These are phyloP conservation scores for Drosophila gaucha DNA, from an alignment of 2,888 invertebrate genomes.

Conservation along the genomic window DNA sequence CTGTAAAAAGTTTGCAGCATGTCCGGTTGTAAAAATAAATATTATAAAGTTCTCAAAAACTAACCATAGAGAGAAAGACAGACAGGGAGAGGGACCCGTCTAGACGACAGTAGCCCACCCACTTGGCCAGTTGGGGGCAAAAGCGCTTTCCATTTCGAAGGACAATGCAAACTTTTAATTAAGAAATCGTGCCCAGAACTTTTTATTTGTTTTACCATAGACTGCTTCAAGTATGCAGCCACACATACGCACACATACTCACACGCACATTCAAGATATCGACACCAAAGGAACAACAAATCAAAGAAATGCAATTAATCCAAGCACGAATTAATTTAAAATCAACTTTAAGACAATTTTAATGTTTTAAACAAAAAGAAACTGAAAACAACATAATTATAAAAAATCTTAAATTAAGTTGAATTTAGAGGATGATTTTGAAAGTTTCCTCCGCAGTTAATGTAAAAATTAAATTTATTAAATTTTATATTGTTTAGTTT, in stretches of 20 bases:
- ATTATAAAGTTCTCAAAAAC: conserved; percentile 59
- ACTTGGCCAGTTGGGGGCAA: conserved; percentile 15
- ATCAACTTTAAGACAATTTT: background rate
- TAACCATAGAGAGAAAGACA: conserved; percentile 2
- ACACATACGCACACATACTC: too few species aligned
- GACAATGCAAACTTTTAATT: conserved; percentile 69
- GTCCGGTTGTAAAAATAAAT: conserved; percentile 79
- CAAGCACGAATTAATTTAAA: conserved; percentile 26
- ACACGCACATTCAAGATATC: too few species aligned
- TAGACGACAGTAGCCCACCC: conserved; percentile 50
- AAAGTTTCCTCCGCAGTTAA: too few species aligned
- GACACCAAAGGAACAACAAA: conserved; percentile 27
- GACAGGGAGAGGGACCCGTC: conserved; percentile 37
- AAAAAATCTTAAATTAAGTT: background rate
- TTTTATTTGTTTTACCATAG: conserved; percentile 46
- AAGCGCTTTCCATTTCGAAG: conserved; percentile 70
- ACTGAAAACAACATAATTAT: background rate
- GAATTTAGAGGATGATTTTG: background rate
- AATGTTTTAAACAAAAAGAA: background rate
- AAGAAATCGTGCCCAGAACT: conserved; percentile 68
- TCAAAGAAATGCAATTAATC: conserved; percentile 53
- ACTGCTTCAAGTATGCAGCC: conserved; percentile 35
- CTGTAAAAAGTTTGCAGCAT: conserved; percentile 70
- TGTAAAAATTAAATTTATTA: too few species aligned
- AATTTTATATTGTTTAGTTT: too few species aligned